Conservation (phyloP, 1,140 invertebrate genomes). For the Lepidotrigona ventralis region DNA sequence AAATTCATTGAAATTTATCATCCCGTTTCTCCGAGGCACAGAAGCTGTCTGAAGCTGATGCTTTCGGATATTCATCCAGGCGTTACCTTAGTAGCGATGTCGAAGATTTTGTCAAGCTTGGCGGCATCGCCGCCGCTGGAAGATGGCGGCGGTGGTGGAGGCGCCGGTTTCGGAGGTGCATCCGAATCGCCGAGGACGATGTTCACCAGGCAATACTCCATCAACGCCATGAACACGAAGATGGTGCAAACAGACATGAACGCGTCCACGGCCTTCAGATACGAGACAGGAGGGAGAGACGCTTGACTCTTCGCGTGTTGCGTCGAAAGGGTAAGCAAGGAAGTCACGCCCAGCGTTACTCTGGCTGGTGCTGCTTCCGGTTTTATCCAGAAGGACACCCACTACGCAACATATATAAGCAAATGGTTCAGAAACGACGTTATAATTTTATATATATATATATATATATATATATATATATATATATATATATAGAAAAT, state of each 20-base stretch:
- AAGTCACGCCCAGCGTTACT: conserved; percentile 94
- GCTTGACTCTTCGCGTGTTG: conserved; percentile 95
- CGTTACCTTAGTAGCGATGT: conserved; percentile 79
- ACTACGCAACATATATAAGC: conserved; percentile 78
- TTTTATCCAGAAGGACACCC: conserved; percentile 97
- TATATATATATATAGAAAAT: no score
- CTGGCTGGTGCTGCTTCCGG: conserved; percentile 92
- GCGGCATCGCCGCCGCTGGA: conserved; percentile 68
- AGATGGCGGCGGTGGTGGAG: conserved; percentile 70
- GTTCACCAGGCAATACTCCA: conserved; percentile 96
- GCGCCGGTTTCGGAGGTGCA: conserved; percentile 78
- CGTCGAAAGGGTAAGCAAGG: conserved; percentile 92
- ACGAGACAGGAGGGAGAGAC: conserved; percentile 92
- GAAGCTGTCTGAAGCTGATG: conserved; percentile 41
- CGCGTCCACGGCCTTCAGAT: conserved; percentile 93
- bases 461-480: no score
- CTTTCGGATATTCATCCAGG: conserved; percentile 47
- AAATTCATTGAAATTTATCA: no score
- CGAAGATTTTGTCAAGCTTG: conserved; percentile 82
- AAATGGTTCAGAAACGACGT: not conserved
- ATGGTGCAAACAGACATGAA: conserved; percentile 96
- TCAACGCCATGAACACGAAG: conserved; percentile 95
- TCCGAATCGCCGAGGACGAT: conserved; percentile 91
- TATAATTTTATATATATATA: no score
- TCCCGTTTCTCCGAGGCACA: conserved; percentile 56